Conservation (phyloP, 2,113 vertebrate species). For the Recurvirostra avosetta region DNA sequence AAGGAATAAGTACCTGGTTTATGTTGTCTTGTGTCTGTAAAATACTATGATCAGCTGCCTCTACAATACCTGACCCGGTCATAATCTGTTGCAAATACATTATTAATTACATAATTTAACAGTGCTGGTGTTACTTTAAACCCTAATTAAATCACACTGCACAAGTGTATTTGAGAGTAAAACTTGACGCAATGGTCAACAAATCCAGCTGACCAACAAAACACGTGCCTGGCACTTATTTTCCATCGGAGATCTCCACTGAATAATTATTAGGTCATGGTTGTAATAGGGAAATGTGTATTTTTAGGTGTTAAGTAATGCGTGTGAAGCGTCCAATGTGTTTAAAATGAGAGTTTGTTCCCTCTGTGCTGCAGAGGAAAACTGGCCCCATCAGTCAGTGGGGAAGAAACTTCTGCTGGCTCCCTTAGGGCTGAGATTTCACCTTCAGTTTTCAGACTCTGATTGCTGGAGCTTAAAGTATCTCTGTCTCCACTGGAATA, state of each 20-base stretch:
- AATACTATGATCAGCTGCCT: not conserved
- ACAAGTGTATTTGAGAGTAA: not conserved
- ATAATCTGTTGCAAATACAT: not conserved
- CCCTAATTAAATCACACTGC: not conserved
- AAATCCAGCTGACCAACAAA: constrained; percentile 11
- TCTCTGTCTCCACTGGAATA: not conserved
- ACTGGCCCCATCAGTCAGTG: not conserved
- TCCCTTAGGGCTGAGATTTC: not conserved
- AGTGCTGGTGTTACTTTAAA: not conserved
- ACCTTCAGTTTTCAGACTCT: not conserved
- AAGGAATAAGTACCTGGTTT: not conserved
- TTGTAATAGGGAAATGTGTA: not conserved
- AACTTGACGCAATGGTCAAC: not conserved
- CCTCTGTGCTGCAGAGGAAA: not conserved
- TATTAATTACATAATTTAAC: not conserved
- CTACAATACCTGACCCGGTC: not conserved
- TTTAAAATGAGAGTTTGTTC: not conserved
- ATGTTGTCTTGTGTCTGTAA: not conserved
- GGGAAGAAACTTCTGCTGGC: not conserved
- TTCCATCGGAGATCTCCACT: not conserved
- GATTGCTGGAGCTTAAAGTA: not conserved
- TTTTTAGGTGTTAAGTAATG: constrained; percentile 17
- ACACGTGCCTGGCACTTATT: constrained; percentile 3
- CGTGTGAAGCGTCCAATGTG: not conserved
- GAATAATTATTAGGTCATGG: constrained; percentile 37